Evolutionary conservation across 2,888 invertebrate species (phyloP).

Genomic region (Alentia gelatinosa): DNA sequence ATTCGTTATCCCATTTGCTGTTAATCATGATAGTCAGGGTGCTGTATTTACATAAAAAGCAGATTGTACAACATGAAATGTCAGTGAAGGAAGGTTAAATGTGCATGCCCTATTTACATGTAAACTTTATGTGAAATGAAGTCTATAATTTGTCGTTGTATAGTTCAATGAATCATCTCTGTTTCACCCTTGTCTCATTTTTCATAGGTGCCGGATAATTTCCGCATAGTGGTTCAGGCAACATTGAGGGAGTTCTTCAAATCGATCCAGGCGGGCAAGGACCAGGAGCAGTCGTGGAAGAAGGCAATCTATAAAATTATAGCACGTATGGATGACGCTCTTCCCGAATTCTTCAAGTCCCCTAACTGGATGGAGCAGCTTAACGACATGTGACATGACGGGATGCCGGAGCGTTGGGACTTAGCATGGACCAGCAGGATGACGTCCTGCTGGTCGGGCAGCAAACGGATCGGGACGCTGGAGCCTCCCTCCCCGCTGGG

Average conservation of each 20-base stretch:
- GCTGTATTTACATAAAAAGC: too few relatives aligned
- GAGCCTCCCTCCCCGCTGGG: background rate
- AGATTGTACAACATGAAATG: too few relatives aligned
- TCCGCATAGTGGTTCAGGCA: conserved; percentile 98
- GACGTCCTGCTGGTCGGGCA: conserved; percentile 46
- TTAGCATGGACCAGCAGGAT: background rate
- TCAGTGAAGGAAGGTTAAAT: too few relatives aligned
- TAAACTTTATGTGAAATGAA: background rate
- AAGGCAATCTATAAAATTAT: conserved; percentile 99
- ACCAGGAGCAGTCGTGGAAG: conserved; percentile 99
- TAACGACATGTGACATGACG: conserved; percentile 81
- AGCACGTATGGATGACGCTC: conserved; percentile 98
- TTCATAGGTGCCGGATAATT: conserved; percentile 95
- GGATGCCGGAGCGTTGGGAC: conserved; percentile 52
- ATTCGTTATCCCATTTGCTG: too few relatives aligned
- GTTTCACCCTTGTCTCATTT: background rate
- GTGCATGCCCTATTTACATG: background rate
- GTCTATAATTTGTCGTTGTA: too few relatives aligned
- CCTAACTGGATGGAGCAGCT: conserved; percentile 99
- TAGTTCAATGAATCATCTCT: too few relatives aligned
- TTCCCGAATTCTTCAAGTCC: conserved; percentile 99
- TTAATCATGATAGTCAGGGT: too few relatives aligned
- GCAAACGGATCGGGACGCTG: conserved; percentile 11
- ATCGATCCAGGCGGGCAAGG: conserved; percentile 97
- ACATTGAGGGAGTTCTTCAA: conserved; percentile 99